Evolutionary conservation across 2,888 invertebrate genomes (phyloP), one percentile per base, ranked within the genome.

Genomic region (Cryptophagus acutangulus): DNA sequence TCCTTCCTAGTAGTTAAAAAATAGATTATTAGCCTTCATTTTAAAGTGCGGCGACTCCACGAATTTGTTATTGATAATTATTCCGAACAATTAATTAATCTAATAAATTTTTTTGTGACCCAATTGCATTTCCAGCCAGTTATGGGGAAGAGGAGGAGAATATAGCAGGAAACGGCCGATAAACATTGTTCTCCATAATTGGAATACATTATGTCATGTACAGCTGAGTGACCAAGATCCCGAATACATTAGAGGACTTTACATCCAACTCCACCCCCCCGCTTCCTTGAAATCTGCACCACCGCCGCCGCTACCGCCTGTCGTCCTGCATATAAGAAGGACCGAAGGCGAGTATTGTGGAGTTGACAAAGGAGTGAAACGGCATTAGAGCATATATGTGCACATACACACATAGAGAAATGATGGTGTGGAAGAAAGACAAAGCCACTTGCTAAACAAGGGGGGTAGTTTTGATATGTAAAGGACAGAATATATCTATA

Each of bases 171-270:
- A 31, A 31, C 16, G 31, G 31, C 31, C 52, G 53, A 52, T 52
- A 52, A 57, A 57, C 56, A 57, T 54, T 57, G 55, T 57, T 53
- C 54, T 46, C 41, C 53, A 55, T 57, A 58, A 58, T 57, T 57
- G 56, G 58, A 58, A 55, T 58, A 58, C 55, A 58, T 58, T 57
- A 57, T 57, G 56, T 55, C 58, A 57, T 55, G 54, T 54, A 55
- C 58, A 58, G 56, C 49, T 51, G 51, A 58, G 54, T 58, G 58
- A 55, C 58, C 58, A 57, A 58, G 58, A 57, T 57, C 55, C 58
- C 48, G 57, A 56, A 58, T 56, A 58, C 58, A 56, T 58, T 56
- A 55, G 47, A 43, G 50, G 58, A 58, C 55, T 58, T 56, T 57
- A 48, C 55, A 49, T 54, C 49, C n/a, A n/a, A n/a, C 51, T 51